Base-by-base conservation (phyloP, 2,113 vertebrate species). In the Rhabdornis inornatus region DNA sequence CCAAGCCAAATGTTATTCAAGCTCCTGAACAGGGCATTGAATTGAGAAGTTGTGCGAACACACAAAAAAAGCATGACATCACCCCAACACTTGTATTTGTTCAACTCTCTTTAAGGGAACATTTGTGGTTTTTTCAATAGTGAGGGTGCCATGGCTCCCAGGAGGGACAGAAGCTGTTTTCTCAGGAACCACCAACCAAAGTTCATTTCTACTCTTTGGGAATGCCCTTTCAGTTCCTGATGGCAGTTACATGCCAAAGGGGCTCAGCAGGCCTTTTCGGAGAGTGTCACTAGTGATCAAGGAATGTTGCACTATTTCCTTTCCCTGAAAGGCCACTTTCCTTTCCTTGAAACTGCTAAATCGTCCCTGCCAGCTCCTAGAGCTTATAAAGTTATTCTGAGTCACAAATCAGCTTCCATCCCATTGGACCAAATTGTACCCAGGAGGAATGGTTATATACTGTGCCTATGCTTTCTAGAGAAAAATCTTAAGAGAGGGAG, bases 51-150 rank as follows among this genome's bases (percentile, higher is more conserved):
- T 87, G 70, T 69, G 45, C 45, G n/a, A 89, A 59, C 33, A 71
- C 69, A 89, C 8, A 93, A 35, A 69, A 83, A 88, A 72, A 69
- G 24, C 35, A 92, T 95, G 61, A 95, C 83, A 92, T 96, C 83
- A 96, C 47, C 61, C 56, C 64, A 87, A 47, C 37, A 59, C 30
- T 80, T 5, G 10, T 23, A 84, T 79, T 89, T 78, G 37, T 94
- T 90, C 57, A 82, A 24, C 12, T 79, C 33, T 71, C 56, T 87
- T 40, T 37, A 53, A 89, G 49, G n/a, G 25, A 78, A 79, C 63
- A 20, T 76, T 96, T 87, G 70, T 89, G 24, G 0, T 11, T 53
- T 68, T 69, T 82, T 87, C 82, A 80, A 77, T 86, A 89, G 72
- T 78, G 89, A 89, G 74, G 44, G 45, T 82, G 61, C 11, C 45